These are phyloP conservation scores for Watsonalla cultraria DNA, from an alignment of 2,888 invertebrate species.

Conservation along the genomic window DNA sequence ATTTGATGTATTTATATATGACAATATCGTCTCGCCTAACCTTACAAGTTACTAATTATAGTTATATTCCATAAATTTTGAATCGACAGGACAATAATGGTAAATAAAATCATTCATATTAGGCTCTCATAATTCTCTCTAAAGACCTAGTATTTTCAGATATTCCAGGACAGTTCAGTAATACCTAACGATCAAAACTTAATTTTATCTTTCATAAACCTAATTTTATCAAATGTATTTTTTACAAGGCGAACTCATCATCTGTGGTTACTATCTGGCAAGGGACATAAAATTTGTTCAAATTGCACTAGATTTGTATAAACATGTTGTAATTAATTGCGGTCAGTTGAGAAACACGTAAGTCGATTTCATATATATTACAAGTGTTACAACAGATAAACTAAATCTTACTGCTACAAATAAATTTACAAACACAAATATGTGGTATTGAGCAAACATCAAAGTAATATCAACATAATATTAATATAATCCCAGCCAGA, in stretches of 20 bases:
- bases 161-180: conserved; percentile 54
- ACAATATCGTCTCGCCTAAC: conserved; percentile 80
- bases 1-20: conserved; percentile 80
- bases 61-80: conserved; percentile 76
- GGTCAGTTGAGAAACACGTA: background rate
- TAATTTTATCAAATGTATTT: conserved; percentile 44
- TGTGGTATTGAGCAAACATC: conserved; percentile 66
- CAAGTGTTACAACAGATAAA: conserved; percentile 33
- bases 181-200: conserved; percentile 58
- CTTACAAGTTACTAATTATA: conserved; percentile 78
- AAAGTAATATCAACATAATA: conserved; percentile 46
- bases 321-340: background rate
- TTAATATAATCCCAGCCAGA: conserved; percentile 71
- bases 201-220: conserved; percentile 53
- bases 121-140: conserved; percentile 52
- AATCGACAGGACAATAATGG: conserved; percentile 76
- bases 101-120: conserved; percentile 70
- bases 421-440: conserved; percentile 59
- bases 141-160: conserved; percentile 51
- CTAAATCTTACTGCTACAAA: conserved; percentile 52
- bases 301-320: conserved; percentile 13
- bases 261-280: conserved; percentile 59
- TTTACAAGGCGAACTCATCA: conserved; percentile 53
- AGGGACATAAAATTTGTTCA: conserved; percentile 35
- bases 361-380: conserved; percentile 6